phyloP scores from a whole-genome alignment of 2,888 invertebrate species.

The Perithous albicinctus region DNA sequence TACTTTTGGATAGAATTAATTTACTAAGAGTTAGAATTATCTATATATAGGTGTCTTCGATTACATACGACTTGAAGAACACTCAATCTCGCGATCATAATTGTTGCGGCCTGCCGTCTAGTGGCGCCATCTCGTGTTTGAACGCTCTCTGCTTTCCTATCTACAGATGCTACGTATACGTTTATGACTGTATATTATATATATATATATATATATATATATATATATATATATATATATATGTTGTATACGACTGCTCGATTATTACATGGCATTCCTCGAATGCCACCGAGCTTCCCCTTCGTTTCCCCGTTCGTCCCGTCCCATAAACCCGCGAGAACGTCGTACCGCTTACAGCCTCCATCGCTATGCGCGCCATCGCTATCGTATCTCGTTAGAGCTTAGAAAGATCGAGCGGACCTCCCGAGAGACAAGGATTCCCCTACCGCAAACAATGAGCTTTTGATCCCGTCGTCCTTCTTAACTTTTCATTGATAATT shows the following conservation, averaged over 20 bases:
- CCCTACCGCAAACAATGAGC: conserved; percentile 20
- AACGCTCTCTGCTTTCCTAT: conserved; percentile 69
- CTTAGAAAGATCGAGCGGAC: conserved; percentile 69
- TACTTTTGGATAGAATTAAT: too few species aligned
- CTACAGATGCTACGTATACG: neutral
- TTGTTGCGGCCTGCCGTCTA: conserved; percentile 73
- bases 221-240: neutral
- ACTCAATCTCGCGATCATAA: conserved; percentile 49
- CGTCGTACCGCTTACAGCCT: conserved; percentile 49
- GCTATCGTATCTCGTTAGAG: conserved; percentile 72
- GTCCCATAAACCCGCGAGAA: conserved; percentile 50
- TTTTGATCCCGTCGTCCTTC: conserved; percentile 34
- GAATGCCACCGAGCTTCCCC: conserved; percentile 80
- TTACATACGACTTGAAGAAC: neutral
- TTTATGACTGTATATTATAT: too few species aligned
- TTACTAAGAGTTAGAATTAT: too few species aligned
- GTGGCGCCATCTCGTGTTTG: conserved; percentile 82
- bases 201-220: conserved; percentile 3
- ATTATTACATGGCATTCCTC: conserved; percentile 84
- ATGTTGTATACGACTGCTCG: conserved; percentile 75
- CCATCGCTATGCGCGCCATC: conserved; percentile 38
- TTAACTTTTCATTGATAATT: conserved; percentile 7
- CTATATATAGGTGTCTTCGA: neutral
- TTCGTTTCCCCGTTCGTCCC: conserved; percentile 62
- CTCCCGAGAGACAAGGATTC: conserved; percentile 70